Evolutionary conservation across 2,888 invertebrate species (phyloP).

Genomic region (Lycocerus yunnanus): DNA sequence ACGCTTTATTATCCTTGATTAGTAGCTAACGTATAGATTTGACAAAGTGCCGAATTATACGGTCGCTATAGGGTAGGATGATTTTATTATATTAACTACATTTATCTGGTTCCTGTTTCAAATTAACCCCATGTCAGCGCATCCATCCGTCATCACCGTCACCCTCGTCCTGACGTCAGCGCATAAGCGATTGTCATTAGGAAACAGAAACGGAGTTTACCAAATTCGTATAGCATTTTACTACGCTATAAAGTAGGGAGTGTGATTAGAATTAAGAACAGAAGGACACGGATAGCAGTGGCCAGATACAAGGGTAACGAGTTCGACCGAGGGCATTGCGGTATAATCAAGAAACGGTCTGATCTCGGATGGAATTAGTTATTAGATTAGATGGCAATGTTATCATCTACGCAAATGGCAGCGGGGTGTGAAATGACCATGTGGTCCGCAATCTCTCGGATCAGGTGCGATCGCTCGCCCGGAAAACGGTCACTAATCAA

Average conservation of each 20-base stretch:
- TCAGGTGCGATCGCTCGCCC: conserved; percentile 44
- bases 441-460: conserved; percentile 39
- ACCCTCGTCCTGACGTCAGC: conserved; percentile 30
- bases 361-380: conserved; percentile 41
- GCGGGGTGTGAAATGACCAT: conserved; percentile 43
- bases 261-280: conserved; percentile 37
- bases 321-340: conserved; percentile 31
- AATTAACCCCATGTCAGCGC: conserved; percentile 52
- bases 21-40: conserved; percentile 28
- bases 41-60: conserved; percentile 36
- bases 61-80: conserved; percentile 31
- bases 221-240: conserved; percentile 33
- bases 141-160: conserved; percentile 48
- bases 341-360: conserved; percentile 33
- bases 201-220: conserved; percentile 32
- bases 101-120: conserved; percentile 52
- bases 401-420: conserved; percentile 42
- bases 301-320: conserved; percentile 36
- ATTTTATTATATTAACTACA: conserved; percentile 52
- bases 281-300: conserved; percentile 35
- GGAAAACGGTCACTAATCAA: conserved; percentile 46
- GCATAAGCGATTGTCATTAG: conserved; percentile 33
- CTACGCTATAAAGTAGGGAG: conserved; percentile 33
- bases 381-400: conserved; percentile 45
- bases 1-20: conserved; percentile 28